Conservation (phyloP, 1,140 invertebrate genomes). For the Camponotus vicinus region DNA sequence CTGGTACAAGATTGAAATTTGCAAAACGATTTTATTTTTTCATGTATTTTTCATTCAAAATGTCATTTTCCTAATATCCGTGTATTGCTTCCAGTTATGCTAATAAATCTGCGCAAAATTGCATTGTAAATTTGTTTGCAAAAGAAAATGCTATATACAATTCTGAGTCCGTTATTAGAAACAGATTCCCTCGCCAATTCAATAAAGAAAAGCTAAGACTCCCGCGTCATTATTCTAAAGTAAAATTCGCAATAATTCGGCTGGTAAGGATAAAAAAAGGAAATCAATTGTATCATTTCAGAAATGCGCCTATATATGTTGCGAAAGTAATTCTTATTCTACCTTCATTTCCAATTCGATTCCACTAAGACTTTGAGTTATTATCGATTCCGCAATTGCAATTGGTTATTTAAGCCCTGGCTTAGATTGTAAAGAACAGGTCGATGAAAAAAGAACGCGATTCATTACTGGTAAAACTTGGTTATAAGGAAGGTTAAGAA, state of each 20-base stretch:
- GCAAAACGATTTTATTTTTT: not conserved
- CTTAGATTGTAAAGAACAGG: slow-evolving; percentile 35
- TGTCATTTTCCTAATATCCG: not conserved
- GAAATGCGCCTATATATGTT: not conserved
- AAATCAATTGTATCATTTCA: not conserved
- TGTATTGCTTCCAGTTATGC: not conserved
- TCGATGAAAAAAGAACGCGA: slow-evolving; percentile 30
- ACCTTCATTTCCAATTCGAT: slow-evolving; percentile 54
- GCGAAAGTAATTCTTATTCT: slow-evolving; percentile 26
- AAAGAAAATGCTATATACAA: not conserved
- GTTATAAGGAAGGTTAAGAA: not conserved
- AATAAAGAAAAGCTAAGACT: not conserved
- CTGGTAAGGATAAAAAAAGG: not conserved
- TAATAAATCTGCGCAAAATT: not conserved
- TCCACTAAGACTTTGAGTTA: slow-evolving; percentile 43
- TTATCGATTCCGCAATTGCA: slow-evolving; percentile 38
- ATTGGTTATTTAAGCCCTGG: slow-evolving; percentile 44
- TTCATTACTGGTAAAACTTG: slow-evolving; percentile 24
- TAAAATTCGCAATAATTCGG: slow-evolving; percentile 35
- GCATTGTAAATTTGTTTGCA: not conserved
- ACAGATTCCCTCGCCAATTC: not conserved
- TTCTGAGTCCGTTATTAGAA: slow-evolving; percentile 3
- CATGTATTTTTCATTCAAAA: not conserved
- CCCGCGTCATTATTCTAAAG: slow-evolving; percentile 13
- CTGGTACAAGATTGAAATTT: not conserved